Evolutionary conservation across 2,113 vertebrate species (phyloP).

Genomic region (Kryptolebias marmoratus): DNA sequence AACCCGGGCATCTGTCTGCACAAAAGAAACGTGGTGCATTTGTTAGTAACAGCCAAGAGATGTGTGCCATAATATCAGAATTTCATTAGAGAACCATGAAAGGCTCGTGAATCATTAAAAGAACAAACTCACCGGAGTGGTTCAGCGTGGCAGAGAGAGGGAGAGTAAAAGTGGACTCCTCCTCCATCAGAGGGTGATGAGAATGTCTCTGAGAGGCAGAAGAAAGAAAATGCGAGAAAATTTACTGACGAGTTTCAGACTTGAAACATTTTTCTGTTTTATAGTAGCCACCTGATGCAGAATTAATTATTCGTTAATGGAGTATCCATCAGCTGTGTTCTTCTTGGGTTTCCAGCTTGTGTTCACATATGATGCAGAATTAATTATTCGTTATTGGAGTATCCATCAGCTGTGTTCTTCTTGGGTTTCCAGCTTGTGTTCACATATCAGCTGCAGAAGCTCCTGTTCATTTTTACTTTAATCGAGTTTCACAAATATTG

Average conservation of each 20-base stretch:
- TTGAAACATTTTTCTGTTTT: slow-evolving; percentile 38
- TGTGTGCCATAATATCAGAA: background rate
- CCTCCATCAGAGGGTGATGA: background rate
- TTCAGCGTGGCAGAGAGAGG: background rate
- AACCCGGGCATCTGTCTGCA: background rate
- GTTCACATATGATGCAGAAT: slow-evolving; percentile 25
- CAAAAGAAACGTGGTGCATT: slow-evolving; percentile 30
- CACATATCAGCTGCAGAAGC: background rate
- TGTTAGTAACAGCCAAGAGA: background rate
- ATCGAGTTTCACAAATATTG: too few species aligned
- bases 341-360: slow-evolving; percentile 16
- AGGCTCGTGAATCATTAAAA: slow-evolving; percentile 6
- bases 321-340: background rate
- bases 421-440: slow-evolving; percentile 16
- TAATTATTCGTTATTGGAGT: slow-evolving; percentile 28
- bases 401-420: background rate
- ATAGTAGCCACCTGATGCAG: slow-evolving; percentile 28
- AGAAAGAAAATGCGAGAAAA: background rate
- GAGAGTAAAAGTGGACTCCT: background rate
- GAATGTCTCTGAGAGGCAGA: background rate
- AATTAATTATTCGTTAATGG: slow-evolving; percentile 35
- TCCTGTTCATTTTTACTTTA: background rate
- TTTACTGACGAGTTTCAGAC: background rate
- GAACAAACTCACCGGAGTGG: background rate
- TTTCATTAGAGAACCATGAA: slow-evolving; percentile 2